Evolutionary conservation across 2,113 vertebrate species (phyloP).

Genomic region (Marcusenius ussheri): DNA sequence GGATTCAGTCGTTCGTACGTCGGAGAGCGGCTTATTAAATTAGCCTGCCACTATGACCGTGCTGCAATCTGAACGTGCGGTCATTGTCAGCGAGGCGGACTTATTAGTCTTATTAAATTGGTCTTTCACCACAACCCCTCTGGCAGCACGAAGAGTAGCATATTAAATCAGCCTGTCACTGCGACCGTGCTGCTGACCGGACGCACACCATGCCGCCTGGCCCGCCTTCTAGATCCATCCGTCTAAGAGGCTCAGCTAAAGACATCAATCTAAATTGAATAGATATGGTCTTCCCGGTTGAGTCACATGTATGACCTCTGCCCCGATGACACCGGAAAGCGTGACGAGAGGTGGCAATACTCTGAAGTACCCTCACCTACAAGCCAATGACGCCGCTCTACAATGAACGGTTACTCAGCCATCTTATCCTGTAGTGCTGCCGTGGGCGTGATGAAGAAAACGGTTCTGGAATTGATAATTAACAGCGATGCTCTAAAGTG

Average conservation of each 20-base stretch:
- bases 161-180: slow-evolving; percentile 1
- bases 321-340: background rate
- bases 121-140: background rate
- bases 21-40: background rate
- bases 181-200: background rate
- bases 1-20: background rate
- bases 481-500: background rate
- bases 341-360: background rate
- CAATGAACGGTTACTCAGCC: background rate
- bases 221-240: background rate
- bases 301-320: background rate
- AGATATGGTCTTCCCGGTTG: background rate
- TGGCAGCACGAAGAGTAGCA: background rate
- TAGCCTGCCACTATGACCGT: background rate
- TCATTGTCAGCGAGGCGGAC: background rate
- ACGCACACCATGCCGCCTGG: background rate
- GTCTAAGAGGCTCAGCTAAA: background rate
- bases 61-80: background rate
- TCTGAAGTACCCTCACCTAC: background rate
- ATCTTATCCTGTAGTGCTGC: background rate
- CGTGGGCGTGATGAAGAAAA: background rate
- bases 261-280: background rate
- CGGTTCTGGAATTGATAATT: background rate
- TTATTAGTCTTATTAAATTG: slow-evolving; percentile 4
- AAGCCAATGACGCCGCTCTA: background rate